These are phyloP conservation scores for Syritta pipiens DNA, from an alignment of 2,888 invertebrate species.

Conservation along the genomic window DNA sequence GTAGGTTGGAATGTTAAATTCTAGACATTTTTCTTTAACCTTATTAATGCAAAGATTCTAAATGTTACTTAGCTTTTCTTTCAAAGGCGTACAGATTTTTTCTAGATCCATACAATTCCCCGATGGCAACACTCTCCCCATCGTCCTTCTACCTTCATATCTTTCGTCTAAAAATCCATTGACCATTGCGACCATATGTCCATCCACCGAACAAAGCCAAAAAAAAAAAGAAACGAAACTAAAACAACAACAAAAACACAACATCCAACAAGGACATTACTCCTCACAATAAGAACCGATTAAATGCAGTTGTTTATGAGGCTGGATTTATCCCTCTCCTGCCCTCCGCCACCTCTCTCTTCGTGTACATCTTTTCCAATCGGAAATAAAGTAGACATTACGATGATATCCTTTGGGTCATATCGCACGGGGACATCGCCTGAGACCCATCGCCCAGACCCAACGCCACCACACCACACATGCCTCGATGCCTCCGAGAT, in stretches of 20 bases:
- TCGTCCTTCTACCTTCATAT: neutral
- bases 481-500: slow-evolving; percentile 37
- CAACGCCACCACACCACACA: neutral
- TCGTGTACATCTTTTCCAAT: slow-evolving; percentile 73
- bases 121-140: neutral
- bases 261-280: slow-evolving; percentile 10
- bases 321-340: slow-evolving; percentile 73
- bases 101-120: neutral
- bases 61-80: too few species aligned
- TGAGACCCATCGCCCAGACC: too few species aligned
- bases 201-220: slow-evolving; percentile 16
- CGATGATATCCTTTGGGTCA: slow-evolving; percentile 74
- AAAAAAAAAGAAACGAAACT: neutral
- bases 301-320: slow-evolving; percentile 78
- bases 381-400: slow-evolving; percentile 77
- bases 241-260: neutral
- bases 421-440: slow-evolving; percentile 76
- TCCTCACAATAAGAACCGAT: slow-evolving; percentile 72
- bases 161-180: slow-evolving; percentile 11
- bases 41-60: too few species aligned
- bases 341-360: neutral
- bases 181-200: slow-evolving; percentile 36
- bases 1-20: too few species aligned
- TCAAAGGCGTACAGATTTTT: too few species aligned
- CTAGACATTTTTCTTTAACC: too few species aligned